Conservation (phyloP, 2,888 invertebrate genomes). For the Poecilobothrus nobilitatus region DNA sequence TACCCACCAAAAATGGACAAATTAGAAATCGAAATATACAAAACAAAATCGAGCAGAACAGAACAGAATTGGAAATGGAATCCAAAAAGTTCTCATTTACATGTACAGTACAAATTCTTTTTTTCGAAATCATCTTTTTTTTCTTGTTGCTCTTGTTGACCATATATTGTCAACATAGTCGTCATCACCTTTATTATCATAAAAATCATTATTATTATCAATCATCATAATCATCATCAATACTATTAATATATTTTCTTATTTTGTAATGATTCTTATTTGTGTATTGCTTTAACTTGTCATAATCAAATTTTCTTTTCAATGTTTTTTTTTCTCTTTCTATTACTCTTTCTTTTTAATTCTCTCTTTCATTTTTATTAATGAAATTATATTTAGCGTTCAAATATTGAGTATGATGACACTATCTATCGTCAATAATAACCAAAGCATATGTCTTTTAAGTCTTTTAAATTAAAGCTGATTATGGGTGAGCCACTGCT, state of each 20-base stretch:
- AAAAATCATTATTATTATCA: neutral
- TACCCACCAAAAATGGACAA: neutral
- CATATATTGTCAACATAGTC: neutral
- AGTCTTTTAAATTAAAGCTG: neutral
- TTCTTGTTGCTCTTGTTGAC: no score
- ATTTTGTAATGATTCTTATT: neutral
- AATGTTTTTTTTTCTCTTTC: neutral
- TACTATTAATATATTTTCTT: neutral
- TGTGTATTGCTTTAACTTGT: neutral
- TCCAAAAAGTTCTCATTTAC: no score
- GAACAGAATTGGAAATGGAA: no score
- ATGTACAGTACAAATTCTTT: no score
- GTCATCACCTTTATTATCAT: neutral
- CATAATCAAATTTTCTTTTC: neutral
- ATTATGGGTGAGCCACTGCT: slow-evolving; percentile 6
- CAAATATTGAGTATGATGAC: neutral
- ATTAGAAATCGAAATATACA: neutral
- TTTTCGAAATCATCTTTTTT: no score
- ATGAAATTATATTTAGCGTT: neutral
- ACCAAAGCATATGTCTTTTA: neutral
- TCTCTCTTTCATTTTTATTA: neutral
- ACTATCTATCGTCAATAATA: neutral
- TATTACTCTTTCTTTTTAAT: neutral
- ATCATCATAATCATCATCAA: neutral
- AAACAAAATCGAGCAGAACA: neutral